Evolutionary conservation across 1,140 invertebrate species (phyloP), one percentile per base, ranked within the genome.

Genomic region (Drosophila sturtevanti): DNA sequence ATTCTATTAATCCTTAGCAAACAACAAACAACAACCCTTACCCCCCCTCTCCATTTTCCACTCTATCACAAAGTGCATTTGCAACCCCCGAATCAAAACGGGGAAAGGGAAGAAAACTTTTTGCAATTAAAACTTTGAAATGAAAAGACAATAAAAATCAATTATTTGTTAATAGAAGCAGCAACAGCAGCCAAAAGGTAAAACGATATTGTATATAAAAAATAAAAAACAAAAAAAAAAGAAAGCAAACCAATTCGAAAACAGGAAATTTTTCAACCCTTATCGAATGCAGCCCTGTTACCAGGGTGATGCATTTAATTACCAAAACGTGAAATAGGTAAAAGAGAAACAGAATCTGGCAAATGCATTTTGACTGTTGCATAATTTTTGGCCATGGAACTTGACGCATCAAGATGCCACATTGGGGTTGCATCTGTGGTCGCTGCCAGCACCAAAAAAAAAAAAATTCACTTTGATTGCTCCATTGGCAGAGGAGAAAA

Each of bases 141-240:
- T 66, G 48, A 72, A 76, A 79, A 72, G 74, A 86, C 81, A 86
- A 87, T 86, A 76, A 81, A 86, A 79, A 87, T 87, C 81, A 87
- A 87, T 86, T 87, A 86, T 86, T 79, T 72, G 41, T 74, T 81
- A 81, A 81, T 81, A 75, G 72, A 55, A 69, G 48, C 63, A 51
- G 11, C 51, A 63, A 67, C 54, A 48, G 60, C 41, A 54, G 24
- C 24, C 51, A 74, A 70, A 63, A 52, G 44, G 44, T 67, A 60
- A 48, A 52, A 14, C 54, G 60, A 63, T 66, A 59, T 48, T 16
- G 22, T 61, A 41, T 21, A 34, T 27, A 66, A 71, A 41, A 44
- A 18, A 51, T 2, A 12, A 9, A 16, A 24, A 52, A n/a, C n/a
- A 7, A 7, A 7, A 31, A 31, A 1, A 31, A 31, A 31, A 31